Evolutionary conservation across 2,888 invertebrate species (phyloP).

Genomic region (Spilarctia lutea): DNA sequence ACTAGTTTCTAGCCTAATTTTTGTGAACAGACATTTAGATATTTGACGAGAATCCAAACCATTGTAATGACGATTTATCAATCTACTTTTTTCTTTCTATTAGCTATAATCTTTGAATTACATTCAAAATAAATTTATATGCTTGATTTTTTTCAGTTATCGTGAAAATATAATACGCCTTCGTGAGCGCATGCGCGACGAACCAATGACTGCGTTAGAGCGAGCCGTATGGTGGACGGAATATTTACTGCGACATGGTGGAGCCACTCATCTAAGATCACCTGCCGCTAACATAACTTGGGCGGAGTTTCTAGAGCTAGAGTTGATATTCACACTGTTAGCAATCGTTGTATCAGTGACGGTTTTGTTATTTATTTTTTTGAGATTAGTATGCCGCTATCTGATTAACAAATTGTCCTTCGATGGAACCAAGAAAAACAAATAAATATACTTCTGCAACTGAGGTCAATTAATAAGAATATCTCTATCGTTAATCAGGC

Average conservation of each 20-base stretch:
- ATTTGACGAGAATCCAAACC: background rate
- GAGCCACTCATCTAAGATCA: conserved; percentile 70
- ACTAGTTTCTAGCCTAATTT: no score
- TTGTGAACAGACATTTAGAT: background rate
- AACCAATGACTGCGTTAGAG: conserved; percentile 68
- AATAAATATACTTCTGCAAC: background rate
- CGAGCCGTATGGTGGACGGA: conserved; percentile 78
- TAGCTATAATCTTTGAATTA: no score
- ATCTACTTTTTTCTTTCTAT: no score
- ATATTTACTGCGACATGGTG: conserved; percentile 66
- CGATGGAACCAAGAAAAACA: background rate
- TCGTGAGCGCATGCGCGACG: conserved; percentile 62
- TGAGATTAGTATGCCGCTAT: background rate
- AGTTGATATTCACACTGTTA: conserved; percentile 42
- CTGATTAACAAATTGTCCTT: background rate
- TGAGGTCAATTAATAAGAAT: background rate
- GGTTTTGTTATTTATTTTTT: conserved; percentile 3
- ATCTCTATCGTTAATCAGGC: background rate
- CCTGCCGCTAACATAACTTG: conserved; percentile 60
- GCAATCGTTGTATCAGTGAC: background rate
- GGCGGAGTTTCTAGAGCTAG: conserved; percentile 53
- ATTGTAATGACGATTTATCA: background rate
- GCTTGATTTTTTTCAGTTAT: conserved; percentile 30
- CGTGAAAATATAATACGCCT: conserved; percentile 54
- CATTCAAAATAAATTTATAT: background rate